Evolutionary conservation across 2,113 vertebrate genomes (phyloP), one percentile per base, ranked within the genome.

Genomic region (Calidris pugnax): DNA sequence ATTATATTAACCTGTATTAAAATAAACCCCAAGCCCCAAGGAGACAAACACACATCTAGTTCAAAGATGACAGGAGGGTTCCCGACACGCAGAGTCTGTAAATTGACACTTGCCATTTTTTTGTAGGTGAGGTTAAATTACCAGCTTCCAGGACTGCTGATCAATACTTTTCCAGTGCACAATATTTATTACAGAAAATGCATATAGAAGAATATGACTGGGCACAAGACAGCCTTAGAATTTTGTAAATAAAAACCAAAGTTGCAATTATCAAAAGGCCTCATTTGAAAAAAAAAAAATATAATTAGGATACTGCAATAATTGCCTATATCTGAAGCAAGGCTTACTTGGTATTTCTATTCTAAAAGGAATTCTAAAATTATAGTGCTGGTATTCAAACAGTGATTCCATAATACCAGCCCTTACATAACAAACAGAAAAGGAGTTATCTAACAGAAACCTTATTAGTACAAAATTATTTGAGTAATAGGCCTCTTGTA

Each of bases 401-500:
- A 94, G 59, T 72, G 60, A 85, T 83, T 95, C 91, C 89, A 8
- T 77, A 95, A 97, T 89, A 87, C 56, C 45, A 95, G 30, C 14
- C 80, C 91, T 96, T 96, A 94, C 28, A 87, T 89, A 95, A 95
- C 66, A 96, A 96, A 94, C 48, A 94, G 78, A 94, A 96, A 97
- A 94, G 20, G 66, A 94, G 53, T 96, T 96, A 96, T 89, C 78
- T 96, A 96, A 95, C 84, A 95, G 89, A 97, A 93, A 14, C 48
- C 47, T 68, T 92, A 93, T 94, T 95, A 95, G 90, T 80, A 85
- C 50, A 77, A 90, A 97, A 90, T 85, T 6, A 92, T 87, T 94
- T 90, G 59, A 95, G 85, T 84, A 94, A 84, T 47, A 95, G 77
- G 66, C 28, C 82, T 87, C 72, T 93, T 83, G 66, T 41, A 94